These are phyloP conservation scores for Caenorhabditis brenneri DNA, from an alignment of 1,140 invertebrate genomes.

Conservation along the genomic window DNA sequence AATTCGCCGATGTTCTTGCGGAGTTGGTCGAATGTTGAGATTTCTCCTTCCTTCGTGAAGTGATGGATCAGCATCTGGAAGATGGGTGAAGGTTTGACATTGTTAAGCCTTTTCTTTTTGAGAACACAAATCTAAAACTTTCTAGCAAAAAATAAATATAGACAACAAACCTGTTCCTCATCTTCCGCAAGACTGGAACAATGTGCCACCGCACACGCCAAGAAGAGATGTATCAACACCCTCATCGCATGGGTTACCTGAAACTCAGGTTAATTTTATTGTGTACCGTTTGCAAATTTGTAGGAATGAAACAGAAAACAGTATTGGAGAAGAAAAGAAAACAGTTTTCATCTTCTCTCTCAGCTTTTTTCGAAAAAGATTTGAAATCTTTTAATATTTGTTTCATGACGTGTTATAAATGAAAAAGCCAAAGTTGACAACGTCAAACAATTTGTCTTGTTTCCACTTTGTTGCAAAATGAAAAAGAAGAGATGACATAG, in stretches of 20 bases:
- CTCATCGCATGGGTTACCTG: conserved; percentile 29
- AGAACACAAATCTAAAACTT: background rate
- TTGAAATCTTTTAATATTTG: background rate
- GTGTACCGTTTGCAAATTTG: background rate
- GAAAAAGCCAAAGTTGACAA: background rate
- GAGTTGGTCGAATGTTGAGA: conserved; percentile 27
- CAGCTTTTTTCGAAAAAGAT: background rate
- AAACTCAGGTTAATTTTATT: background rate
- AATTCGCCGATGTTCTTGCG: conserved; percentile 36
- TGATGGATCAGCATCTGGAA: conserved; percentile 33
- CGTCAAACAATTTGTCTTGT: background rate
- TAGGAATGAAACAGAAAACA: background rate
- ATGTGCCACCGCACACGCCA: background rate
- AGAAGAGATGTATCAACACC: background rate
- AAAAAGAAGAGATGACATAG: background rate
- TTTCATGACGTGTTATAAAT: background rate
- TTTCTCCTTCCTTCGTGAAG: conserved; percentile 43
- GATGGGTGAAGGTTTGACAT: background rate
- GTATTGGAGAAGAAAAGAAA: background rate
- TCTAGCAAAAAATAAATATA: no score
- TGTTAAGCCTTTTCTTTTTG: background rate
- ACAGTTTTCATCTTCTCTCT: background rate
- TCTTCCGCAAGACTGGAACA: background rate
- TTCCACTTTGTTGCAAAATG: conserved; percentile 34
- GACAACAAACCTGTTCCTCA: conserved; percentile 19